Evolutionary conservation across 2,113 vertebrate species (phyloP), one percentile per base, ranked within the genome.

Genomic region (Mirza zaza): DNA sequence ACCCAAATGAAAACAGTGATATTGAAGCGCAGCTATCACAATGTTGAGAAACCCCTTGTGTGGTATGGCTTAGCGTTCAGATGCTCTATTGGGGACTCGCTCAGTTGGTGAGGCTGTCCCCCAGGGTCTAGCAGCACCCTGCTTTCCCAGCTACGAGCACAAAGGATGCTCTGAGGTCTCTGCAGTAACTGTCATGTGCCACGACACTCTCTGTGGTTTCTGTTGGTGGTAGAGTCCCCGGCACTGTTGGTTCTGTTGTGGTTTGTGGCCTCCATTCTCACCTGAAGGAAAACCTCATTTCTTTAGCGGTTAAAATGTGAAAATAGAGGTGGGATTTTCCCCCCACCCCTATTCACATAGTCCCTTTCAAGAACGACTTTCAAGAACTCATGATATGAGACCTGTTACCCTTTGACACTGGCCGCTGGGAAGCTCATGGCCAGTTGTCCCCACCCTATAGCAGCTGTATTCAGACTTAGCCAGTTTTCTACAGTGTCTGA

Each of bases 161-260:
- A 0, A 36, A 8, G 5, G 36, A 4, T 0, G 10, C 25, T 23
- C 8, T 14, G 5, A 1, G n/a, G 90, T 67, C 18, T 42, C 29
- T 27, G 10, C 0, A 10, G 75, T 18, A n/a, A 13, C 55, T 5
- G 10, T 3, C 0, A 0, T 1, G 25, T 0, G 2, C 61, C 21
- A 2, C 1, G 6, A 14, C 67, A 52, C 52, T n/a, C 55, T 27
- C 42, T 20, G 88, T 77, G 83, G 36, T 68, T 76, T 59, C 81
- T 63, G 42, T 29, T 2, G 27, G 57, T 48, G 87, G 36, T 42
- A n/a, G 3, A 20, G 23, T 52, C 91, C 20, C 34, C 0, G 10
- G 68, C 32, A 0, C 50, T 32, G 23, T 15, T 1, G 7, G 10
- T 39, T 15, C 39, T 6, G 0, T 42, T 32, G 81, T 70, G 91